These are phyloP conservation scores for Standfussiana lucernea DNA, from an alignment of 2,888 invertebrate species.

Conservation along the genomic window DNA sequence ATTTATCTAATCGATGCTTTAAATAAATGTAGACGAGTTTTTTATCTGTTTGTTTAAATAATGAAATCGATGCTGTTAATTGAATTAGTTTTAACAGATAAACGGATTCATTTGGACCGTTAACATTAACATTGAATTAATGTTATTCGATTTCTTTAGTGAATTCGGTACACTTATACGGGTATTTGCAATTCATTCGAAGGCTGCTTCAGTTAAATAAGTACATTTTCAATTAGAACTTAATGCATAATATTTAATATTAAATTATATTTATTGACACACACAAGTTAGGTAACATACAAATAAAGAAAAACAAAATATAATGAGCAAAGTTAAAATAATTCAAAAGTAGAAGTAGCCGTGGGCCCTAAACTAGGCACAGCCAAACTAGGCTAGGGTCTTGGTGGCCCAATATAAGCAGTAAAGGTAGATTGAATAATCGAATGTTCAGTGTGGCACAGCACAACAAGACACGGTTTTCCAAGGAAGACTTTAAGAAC, in stretches of 20 bases:
- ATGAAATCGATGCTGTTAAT: conserved; percentile 5
- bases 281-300: too few relatives aligned
- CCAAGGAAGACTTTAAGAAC: conserved; percentile 1
- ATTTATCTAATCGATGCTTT: conserved; percentile 5
- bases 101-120: neutral
- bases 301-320: too few relatives aligned
- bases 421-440: too few relatives aligned
- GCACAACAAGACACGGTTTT: too few relatives aligned
- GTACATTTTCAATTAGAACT: conserved; percentile 16
- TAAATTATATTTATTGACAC: too few relatives aligned
- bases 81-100: neutral
- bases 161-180: neutral
- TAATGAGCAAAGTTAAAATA: too few relatives aligned
- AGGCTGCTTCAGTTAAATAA: conserved; percentile 15
- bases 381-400: too few relatives aligned
- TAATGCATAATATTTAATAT: conserved; percentile 8
- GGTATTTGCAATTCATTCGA: neutral
- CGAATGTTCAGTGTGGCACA: too few relatives aligned
- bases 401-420: too few relatives aligned
- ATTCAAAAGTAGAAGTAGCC: too few relatives aligned
- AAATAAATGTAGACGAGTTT: neutral
- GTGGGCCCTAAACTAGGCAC: too few relatives aligned
- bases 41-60: conserved; percentile 10
- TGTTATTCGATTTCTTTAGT: neutral
- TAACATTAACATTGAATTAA: conserved; percentile 6